phyloP scores from a whole-genome alignment of 2,888 invertebrate genomes.

The Amphiduros pacificus region DNA sequence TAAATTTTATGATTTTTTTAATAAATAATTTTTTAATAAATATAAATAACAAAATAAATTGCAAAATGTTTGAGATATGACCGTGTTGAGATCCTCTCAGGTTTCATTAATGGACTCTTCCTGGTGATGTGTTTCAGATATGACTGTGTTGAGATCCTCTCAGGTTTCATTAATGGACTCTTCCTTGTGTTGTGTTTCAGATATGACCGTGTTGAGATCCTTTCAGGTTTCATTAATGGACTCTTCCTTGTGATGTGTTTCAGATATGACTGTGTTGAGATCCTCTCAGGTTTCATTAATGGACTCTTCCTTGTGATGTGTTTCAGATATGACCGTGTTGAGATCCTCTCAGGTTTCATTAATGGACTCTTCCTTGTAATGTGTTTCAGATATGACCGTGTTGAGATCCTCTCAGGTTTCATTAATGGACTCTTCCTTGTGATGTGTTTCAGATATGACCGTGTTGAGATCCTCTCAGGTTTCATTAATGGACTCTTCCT shows the following conservation, averaged over 20 bases:
- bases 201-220: constrained; percentile 63
- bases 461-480: constrained; percentile 65
- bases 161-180: constrained; percentile 66
- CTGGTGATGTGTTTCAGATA: constrained; percentile 63
- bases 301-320: constrained; percentile 65
- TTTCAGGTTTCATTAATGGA: constrained; percentile 66
- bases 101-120: constrained; percentile 66
- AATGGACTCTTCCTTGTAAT: constrained; percentile 66
- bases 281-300: constrained; percentile 66
- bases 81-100: constrained; percentile 64
- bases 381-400: constrained; percentile 61
- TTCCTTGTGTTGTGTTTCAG: constrained; percentile 63
- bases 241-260: constrained; percentile 64
- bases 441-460: constrained; percentile 62
- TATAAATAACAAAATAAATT: too few relatives aligned
- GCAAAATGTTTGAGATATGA: too few relatives aligned
- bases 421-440: constrained; percentile 66
- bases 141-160: constrained; percentile 63
- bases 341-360: constrained; percentile 66
- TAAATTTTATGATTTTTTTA: too few relatives aligned
- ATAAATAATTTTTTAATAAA: too few relatives aligned
- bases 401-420: constrained; percentile 66
- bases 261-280: constrained; percentile 63
- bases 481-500: constrained; percentile 67
- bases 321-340: constrained; percentile 62